Base-by-base conservation (phyloP, 2,113 vertebrate species). In the Aptenodytes forsteri region DNA sequence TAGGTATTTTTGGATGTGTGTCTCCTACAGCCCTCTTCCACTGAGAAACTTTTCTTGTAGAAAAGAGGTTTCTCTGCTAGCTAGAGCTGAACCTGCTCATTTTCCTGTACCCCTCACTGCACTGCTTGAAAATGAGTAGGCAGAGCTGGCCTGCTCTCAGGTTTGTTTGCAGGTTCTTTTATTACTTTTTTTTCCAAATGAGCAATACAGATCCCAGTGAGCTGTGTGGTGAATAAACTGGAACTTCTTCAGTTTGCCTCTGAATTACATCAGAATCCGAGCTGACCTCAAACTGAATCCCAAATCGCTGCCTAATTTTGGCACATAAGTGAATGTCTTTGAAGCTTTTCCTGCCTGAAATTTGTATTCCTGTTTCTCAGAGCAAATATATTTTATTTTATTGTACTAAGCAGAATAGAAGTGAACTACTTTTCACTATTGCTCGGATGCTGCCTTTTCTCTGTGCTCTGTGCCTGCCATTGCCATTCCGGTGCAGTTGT, bases 111-210 rank as follows among this genome's bases (percentile, higher is more conserved):
- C 44, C 11, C 16, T 56, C 17, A 2, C 32, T 9, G n/a, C 2
- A 2, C 26, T 27, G 29, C 30, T 49, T 30, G 42, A 20, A 9
- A 23, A 15, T 15, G 42, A 9, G 21, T 9, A 11, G 76, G 49
- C 44, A 59, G 79, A 29, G 34, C 54, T 54, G 62, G 12, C 32
- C 34, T 52, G 47, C 49, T 10, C n/a, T 9, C 16, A 5, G 40
- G 13, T 21, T 23, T 30, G 18, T 22, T 55, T 40, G 7, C 22
- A 29, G 40, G 22, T 42, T 20, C 9, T 26, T 40, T 32, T 42
- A 5, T 46, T 62, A 12, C 13, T n/a, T 5, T 38, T 46, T 49
- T 27, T 17, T 6, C 30, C 1, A 0, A 20, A 14, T 27, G 15
- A n/a, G 29, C 47, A 8, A 14, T 14, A 32, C 22, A 16, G 89